A percentile compares a stretch with the other conserved stretches of the same genome.
These are phyloP conservation scores for Exephanes ischioxanthus DNA, from an alignment of 2,888 invertebrate genomes.

Conservation along the genomic window DNA sequence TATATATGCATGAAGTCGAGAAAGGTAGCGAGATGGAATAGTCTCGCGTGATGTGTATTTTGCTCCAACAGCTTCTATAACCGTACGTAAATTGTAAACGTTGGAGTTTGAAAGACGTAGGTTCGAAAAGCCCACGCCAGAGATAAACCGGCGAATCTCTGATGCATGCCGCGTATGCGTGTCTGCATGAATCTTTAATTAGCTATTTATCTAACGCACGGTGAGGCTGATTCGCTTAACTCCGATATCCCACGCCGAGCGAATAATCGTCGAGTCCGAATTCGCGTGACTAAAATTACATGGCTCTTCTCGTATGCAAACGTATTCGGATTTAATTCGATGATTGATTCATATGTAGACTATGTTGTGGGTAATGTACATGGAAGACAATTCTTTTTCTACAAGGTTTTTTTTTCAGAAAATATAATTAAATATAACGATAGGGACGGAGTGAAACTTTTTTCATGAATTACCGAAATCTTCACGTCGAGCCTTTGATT, in stretches of 20 bases:
- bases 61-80: conserved; percentile 31
- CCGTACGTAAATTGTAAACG: conserved; percentile 35
- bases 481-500: too few relatives aligned
- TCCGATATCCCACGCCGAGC: background rate
- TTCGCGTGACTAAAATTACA: too few relatives aligned
- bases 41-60: conserved; percentile 44
- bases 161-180: background rate
- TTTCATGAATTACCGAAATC: too few relatives aligned
- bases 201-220: conserved; percentile 3
- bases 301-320: too few relatives aligned
- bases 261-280: background rate
- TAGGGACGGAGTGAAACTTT: too few relatives aligned
- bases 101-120: conserved; percentile 30
- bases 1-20: background rate
- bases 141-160: background rate
- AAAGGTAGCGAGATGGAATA: conserved; percentile 13
- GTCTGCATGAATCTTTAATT: conserved; percentile 24
- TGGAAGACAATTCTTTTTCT: too few relatives aligned
- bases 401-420: too few relatives aligned
- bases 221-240: conserved; percentile 1
- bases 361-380: too few relatives aligned
- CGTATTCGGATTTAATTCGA: too few relatives aligned
- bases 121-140: conserved; percentile 33
- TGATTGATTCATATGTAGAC: too few relatives aligned
- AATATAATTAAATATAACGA: too few relatives aligned